phyloP scores from a whole-genome alignment of 2,113 vertebrate species.

The Gorilla gorilla region DNA sequence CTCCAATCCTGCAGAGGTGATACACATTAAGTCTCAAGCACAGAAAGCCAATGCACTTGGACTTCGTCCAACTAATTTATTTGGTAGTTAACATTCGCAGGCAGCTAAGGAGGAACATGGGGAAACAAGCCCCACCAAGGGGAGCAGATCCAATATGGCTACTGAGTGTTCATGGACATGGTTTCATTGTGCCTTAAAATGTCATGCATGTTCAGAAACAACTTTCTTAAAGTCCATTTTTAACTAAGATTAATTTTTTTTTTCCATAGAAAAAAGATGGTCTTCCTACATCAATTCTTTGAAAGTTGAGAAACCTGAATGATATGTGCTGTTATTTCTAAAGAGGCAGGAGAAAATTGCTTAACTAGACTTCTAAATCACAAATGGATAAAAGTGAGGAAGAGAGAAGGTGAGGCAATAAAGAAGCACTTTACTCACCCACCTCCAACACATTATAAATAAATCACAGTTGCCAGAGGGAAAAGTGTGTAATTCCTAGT shows the following conservation, averaged over 20 bases:
- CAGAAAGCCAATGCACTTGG: not conserved
- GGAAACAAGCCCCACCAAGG: not conserved
- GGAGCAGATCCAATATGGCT: not conserved
- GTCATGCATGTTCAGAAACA: not conserved
- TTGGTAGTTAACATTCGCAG: not conserved
- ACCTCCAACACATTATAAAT: conserved; percentile 25
- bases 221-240: conserved; percentile 32
- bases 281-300: not conserved
- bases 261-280: not conserved
- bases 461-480: conserved; percentile 42
- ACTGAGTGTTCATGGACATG: not conserved
- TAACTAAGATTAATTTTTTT: not conserved
- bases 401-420: not conserved
- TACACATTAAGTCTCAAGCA: not conserved
- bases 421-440: not conserved
- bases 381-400: not conserved
- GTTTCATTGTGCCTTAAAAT: not conserved
- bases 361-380: not conserved
- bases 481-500: not conserved
- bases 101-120: not conserved
- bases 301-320: conserved; percentile 11
- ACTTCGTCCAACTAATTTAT: not conserved
- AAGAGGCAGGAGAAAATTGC: not conserved
- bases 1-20: not conserved
- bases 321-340: not conserved